A percentile compares a stretch with the other conserved stretches of the same genome.
phyloP scores from a whole-genome alignment of 1,140 invertebrate genomes.

The Venturia canescens region DNA sequence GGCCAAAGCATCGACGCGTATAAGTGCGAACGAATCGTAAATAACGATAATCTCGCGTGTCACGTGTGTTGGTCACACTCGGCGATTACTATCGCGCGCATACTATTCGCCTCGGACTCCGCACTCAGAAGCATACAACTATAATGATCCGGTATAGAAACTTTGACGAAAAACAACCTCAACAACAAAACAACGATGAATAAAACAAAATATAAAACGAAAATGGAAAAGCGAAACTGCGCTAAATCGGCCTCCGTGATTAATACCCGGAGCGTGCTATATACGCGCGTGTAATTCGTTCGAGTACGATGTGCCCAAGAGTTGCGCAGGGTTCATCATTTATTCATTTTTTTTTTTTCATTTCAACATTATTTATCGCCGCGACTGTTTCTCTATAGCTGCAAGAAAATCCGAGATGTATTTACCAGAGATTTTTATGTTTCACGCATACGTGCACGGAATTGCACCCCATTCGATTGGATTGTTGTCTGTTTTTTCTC shows the following conservation, averaged over 20 bases:
- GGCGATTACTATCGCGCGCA: constrained; percentile 26
- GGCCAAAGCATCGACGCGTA: constrained; percentile 15
- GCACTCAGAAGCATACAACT: not conserved
- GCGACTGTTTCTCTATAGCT: not conserved
- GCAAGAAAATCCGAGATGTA: not conserved
- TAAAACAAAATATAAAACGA: too few species aligned
- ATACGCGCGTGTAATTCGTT: constrained; percentile 7
- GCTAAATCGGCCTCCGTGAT: not conserved
- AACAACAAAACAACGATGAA: too few species aligned
- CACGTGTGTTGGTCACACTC: constrained; percentile 23
- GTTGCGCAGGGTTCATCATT: not conserved
- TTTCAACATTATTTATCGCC: not conserved
- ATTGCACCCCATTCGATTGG: too few species aligned
- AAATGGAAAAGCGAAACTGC: not conserved
- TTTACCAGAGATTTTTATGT: too few species aligned
- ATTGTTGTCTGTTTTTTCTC: too few species aligned
- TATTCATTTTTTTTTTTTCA: too few species aligned
- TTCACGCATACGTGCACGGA: too few species aligned
- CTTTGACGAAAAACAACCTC: not conserved
- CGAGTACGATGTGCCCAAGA: not conserved
- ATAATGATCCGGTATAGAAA: constrained; percentile 12
- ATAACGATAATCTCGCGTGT: constrained; percentile 46
- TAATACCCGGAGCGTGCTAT: not conserved
- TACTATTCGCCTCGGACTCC: constrained; percentile 5
- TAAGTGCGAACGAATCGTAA: constrained; percentile 45